Evolutionary conservation across 2,888 invertebrate species (phyloP).

Genomic region (Cryptosula pallasiana): DNA sequence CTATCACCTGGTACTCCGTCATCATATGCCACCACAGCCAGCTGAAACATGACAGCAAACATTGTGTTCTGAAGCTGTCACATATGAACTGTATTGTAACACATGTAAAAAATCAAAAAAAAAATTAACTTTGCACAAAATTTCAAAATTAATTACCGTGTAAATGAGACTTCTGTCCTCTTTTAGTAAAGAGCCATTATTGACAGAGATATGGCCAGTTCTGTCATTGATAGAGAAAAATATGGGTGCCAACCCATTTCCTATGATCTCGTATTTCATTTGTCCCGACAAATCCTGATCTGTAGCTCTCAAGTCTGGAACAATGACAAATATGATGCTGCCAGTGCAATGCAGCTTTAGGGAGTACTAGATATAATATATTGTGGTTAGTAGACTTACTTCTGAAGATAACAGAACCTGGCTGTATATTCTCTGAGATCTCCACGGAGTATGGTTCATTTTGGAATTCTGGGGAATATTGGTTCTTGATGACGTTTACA

Average conservation of each 20-base stretch:
- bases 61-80: no score
- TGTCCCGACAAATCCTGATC: neutral
- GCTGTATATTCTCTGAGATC: neutral
- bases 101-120: no score
- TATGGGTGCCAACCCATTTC: neutral
- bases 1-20: constrained; percentile 28
- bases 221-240: neutral
- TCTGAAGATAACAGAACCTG: neutral
- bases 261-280: neutral
- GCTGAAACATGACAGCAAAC: constrained; percentile 26
- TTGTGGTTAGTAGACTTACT: no score
- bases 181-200: neutral
- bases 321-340: neutral
- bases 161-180: neutral
- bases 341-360: neutral
- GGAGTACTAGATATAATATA: no score
- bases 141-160: neutral
- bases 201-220: neutral
- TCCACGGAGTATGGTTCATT: neutral
- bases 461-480: neutral
- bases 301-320: neutral
- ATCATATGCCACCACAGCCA: constrained; percentile 30
- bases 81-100: no score
- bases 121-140: no score
- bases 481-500: constrained; percentile 5